Percentiles rank a stretch among this genome's conserved stretches.
phyloP scores from a whole-genome alignment of 2,888 invertebrate species.

The Hedychridium roseum region DNA sequence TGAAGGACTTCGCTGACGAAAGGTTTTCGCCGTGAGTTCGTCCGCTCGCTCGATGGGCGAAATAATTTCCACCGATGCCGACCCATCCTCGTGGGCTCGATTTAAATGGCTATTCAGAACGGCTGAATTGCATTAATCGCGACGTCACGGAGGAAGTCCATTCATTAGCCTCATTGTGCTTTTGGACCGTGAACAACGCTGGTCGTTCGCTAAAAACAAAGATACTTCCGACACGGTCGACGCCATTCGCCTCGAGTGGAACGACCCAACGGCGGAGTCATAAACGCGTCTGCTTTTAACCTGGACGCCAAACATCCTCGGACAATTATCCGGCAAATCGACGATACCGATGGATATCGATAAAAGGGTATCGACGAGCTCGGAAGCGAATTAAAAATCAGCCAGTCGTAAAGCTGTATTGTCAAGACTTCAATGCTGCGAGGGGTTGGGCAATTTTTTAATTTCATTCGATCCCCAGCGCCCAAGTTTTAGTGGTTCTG shows the following conservation, averaged over 20 bases:
- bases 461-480: too few species aligned
- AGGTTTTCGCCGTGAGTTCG: not conserved
- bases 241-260: not conserved
- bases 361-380: too few species aligned
- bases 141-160: conserved; percentile 41
- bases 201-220: conserved; percentile 31
- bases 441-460: too few species aligned
- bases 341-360: too few species aligned
- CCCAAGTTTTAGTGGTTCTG: too few species aligned
- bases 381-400: too few species aligned
- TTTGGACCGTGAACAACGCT: conserved; percentile 24
- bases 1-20: too few species aligned
- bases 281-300: conserved; percentile 11
- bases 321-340: too few species aligned
- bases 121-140: conserved; percentile 41
- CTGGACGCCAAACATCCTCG: too few species aligned
- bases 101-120: conserved; percentile 39
- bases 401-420: too few species aligned
- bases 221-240: conserved; percentile 20
- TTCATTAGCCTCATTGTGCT: conserved; percentile 43
- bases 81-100: conserved; percentile 23
- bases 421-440: too few species aligned
- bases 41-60: conserved; percentile 5
- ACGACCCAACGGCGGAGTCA: too few species aligned
- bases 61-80: conserved; percentile 24